Base-by-base conservation (phyloP, 2,113 vertebrate species). In the Stomatorhinus ivindoensis region DNA sequence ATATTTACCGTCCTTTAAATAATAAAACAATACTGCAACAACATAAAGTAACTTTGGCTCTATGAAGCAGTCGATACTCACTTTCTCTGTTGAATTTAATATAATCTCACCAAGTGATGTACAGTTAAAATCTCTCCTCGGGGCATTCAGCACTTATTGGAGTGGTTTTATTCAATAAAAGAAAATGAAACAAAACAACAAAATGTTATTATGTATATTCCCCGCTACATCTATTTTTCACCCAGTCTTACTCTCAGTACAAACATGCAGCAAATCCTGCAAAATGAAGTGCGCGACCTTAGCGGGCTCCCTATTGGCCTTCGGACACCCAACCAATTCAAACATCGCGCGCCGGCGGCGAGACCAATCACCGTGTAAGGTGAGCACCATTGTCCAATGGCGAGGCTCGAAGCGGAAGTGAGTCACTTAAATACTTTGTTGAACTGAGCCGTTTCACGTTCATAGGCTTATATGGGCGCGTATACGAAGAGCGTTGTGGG, bases 291-390 rank as follows among this genome's bases (percentile, higher is more conserved):
- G 27, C 10, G 0, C 61, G 10, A 69, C 9, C 61, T 27, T 10
- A 48, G 24, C 44, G 8, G 8, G 9, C 7, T 53, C n/a, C 31
- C 13, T 51, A 51, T 86, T 51, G 47, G 82, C 15, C 27, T 10
- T 31, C 27, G 19, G 48, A 42, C 76, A 35, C 19, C 47, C 48
- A 90, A 48, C 8, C 31, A 50, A 90, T 95, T 96, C 93, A 93
- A 96, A 96, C 93, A 89, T 93, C 92, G 94, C 95, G 93, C 92
- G 69, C 89, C 87, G 24, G 0, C n/a, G 3, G 1, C 35, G 53
- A 13, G 47, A 48, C 89, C 80, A 88, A 80, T 92, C 88, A 55
- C 0, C 42, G 80, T 47, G 53, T 42, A 88, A 17, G 50, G 21
- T 46, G 80, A 17, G 11, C 13, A 19, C 24, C 42, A 39, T 44